A percentile compares a stretch with the other conserved stretches of the same genome.
Evolutionary conservation across 2,113 vertebrate genomes (phyloP).

Genomic region (Atlantisia rogersi): DNA sequence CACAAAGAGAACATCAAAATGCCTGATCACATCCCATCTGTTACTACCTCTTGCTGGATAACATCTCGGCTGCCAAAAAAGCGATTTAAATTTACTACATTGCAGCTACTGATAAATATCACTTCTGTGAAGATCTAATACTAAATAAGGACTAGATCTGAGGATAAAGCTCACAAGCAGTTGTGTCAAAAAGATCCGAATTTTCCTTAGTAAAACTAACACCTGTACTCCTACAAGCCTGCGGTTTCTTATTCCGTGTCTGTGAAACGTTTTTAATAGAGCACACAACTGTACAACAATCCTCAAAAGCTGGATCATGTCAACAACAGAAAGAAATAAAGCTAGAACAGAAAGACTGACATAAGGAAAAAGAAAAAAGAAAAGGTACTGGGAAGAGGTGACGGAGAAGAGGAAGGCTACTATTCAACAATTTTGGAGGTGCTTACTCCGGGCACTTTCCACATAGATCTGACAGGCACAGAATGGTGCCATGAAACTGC

Average conservation of each 20-base stretch:
- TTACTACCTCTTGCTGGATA: slow-evolving; percentile 51
- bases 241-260: neutral
- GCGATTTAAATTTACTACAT: slow-evolving; percentile 66
- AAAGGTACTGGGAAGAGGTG: neutral
- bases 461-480: slow-evolving; percentile 50
- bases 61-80: slow-evolving; percentile 61
- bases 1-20: slow-evolving; percentile 62
- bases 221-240: neutral
- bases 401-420: neutral
- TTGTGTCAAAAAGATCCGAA: slow-evolving; percentile 8
- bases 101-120: slow-evolving; percentile 46
- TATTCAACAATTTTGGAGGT: slow-evolving; percentile 32
- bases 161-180: slow-evolving; percentile 45
- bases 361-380: neutral
- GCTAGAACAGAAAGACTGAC: neutral
- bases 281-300: neutral
- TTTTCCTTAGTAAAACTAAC: slow-evolving; percentile 12
- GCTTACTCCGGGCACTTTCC: slow-evolving; percentile 37
- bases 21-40: slow-evolving; percentile 58
- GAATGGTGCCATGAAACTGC: slow-evolving; percentile 64
- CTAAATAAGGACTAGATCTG: slow-evolving; percentile 58
- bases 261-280: neutral
- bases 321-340: neutral
- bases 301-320: neutral
- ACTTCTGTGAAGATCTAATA: slow-evolving; percentile 46